These are phyloP conservation scores for Pionites leucogaster DNA, from an alignment of 2,113 vertebrate genomes.

Conservation along the genomic window DNA sequence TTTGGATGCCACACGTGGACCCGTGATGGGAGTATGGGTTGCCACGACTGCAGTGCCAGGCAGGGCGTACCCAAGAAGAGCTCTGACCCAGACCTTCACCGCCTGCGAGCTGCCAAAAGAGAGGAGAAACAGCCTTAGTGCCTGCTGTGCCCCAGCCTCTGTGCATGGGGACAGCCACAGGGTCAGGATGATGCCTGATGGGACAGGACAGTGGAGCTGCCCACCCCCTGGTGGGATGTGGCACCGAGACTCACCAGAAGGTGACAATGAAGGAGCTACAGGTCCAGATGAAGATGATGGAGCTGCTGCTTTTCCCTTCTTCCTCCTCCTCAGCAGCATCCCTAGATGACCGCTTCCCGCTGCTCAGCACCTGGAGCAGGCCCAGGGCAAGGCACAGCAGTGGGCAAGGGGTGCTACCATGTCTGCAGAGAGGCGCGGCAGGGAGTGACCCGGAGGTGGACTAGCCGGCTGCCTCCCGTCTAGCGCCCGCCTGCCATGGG, in stretches of 20 bases:
- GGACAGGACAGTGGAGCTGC: background rate
- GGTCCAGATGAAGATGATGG: background rate
- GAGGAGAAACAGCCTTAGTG: background rate
- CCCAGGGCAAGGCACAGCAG: background rate
- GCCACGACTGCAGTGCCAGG: background rate
- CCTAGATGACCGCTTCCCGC: background rate
- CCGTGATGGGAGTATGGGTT: too few relatives aligned
- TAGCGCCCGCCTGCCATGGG: background rate
- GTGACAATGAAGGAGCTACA: background rate
- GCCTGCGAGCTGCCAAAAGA: background rate
- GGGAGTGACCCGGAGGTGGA: background rate
- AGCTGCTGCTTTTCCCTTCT: too few relatives aligned
- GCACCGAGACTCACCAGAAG: background rate
- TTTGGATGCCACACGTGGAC: too few relatives aligned
- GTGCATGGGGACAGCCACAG: background rate
- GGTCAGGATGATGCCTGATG: background rate
- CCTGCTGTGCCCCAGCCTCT: background rate
- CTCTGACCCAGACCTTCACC: background rate
- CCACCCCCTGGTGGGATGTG: background rate
- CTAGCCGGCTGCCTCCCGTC: background rate
- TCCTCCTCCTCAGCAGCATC: background rate
- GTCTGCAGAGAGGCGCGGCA: too few relatives aligned
- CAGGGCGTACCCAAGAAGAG: background rate
- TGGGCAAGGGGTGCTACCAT: background rate
- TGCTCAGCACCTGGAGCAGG: background rate